These are phyloP conservation scores for Tigriopus californicus DNA, from an alignment of 2,888 invertebrate genomes.

Conservation along the genomic window DNA sequence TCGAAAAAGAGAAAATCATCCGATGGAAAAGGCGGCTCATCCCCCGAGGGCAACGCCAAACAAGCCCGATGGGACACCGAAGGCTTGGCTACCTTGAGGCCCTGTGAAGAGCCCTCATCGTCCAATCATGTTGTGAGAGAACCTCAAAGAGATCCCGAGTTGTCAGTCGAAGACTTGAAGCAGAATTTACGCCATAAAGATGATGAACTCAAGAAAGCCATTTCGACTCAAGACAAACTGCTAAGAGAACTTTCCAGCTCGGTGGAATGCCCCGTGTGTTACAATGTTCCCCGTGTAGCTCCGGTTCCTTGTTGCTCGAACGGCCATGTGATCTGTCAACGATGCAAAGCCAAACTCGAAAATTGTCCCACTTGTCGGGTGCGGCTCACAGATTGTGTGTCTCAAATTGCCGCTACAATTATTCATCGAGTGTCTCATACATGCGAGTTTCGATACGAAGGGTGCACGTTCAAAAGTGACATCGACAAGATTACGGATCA, in stretches of 20 bases:
- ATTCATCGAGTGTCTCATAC: conserved; percentile 2
- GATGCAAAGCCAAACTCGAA: neutral
- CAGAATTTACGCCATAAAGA: no score
- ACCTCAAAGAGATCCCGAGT: no score
- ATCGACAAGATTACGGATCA: neutral
- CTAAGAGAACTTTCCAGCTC: neutral
- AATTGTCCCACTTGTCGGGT: conserved; percentile 1
- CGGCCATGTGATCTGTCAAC: neutral
- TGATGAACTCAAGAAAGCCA: no score
- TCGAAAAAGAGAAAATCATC: no score
- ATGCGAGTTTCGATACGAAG: neutral
- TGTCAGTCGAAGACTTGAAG: no score
- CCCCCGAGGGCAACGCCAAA: no score
- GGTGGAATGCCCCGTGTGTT: conserved; percentile 9
- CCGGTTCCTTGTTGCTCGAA: conserved; percentile 4
- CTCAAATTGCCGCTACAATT: neutral
- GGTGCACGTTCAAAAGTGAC: neutral
- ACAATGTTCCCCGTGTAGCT: neutral
- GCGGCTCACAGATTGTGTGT: neutral
- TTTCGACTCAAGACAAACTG: neutral
- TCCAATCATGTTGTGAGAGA: no score
- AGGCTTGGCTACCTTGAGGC: no score
- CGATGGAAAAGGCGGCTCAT: no score
- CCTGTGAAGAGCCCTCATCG: no score
- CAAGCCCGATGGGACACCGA: no score